Evolutionary conservation across 2,113 vertebrate genomes (phyloP), one percentile per base, ranked within the genome.

Genomic region (Phalacrocorax pelagicus): DNA sequence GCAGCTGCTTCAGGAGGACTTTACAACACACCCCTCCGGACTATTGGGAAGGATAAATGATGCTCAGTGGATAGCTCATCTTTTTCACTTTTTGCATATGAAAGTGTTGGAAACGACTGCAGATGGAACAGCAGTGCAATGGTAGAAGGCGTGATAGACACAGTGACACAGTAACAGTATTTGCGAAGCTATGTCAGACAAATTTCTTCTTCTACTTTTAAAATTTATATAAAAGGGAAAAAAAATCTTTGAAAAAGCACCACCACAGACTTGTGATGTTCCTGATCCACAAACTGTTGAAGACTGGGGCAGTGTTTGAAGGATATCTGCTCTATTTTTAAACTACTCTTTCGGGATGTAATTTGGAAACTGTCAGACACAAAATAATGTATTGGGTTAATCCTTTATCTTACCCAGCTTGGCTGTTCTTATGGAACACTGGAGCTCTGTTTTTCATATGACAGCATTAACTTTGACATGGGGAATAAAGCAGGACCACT

Each of bases 11-110:
- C 29, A 62, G 29, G 4, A 16, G 12, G 9, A 8, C 24, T 73
- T 80, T 8, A 12, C 15, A 24, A 58, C 80, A 47, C 5, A 69
- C 1, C 1, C 6, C 9, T n/a, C 4, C 11, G 6, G 23, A n/a
- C 3, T 80, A 12, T 4, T 10, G 23, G 23, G 16, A 90, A 83
- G 47, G 17, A 49, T n/a, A 66, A 70, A 24, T 29, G 12, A 6
- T 42, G 24, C 26, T 74, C 4, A 12, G 46, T 7, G 63, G 21
- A 40, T 54, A 58, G 3, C 26, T 62, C 22, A 24, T 66, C 20
- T 72, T 66, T 86, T 86, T 65, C 12, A 15, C 4, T 44, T 80
- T 75, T 81, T 80, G 17, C 22, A 24, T 24, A 8, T 74, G 62
- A 46, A 71, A 67, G 15, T 9, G 4, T n/a, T 92, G 63, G 61